phyloP scores from a whole-genome alignment of 1,140 invertebrate species.

The Daktulosphaira vitifoliae region DNA sequence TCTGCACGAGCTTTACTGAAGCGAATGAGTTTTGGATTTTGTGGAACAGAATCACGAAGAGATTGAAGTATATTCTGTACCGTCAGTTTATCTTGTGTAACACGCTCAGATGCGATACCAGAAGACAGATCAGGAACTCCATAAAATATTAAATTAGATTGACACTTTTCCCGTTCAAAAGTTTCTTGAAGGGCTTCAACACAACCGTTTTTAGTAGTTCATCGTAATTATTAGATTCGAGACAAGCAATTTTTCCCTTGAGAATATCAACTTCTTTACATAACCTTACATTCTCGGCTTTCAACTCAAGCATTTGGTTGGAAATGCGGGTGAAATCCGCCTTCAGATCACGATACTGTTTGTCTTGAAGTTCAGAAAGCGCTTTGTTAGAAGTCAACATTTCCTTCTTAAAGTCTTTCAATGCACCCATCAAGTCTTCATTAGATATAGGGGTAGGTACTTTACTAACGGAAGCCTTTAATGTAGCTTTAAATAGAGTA shows the following conservation, averaged over 20 bases:
- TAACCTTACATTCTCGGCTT: background rate
- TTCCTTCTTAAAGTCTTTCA: background rate
- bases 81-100: background rate
- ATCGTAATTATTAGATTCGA: background rate
- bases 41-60: background rate
- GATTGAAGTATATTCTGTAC: background rate
- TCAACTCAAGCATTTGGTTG: background rate
- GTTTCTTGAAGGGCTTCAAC: too few relatives aligned
- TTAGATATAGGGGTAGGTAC: background rate
- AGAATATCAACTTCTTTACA: background rate
- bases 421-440: slow-evolving; percentile 6
- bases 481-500: background rate
- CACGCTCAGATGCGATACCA: too few relatives aligned
- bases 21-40: background rate
- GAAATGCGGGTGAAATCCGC: background rate
- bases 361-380: background rate
- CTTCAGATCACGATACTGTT: background rate
- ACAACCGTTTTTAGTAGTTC: background rate
- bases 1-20: background rate
- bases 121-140: too few relatives aligned
- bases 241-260: background rate
- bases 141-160: too few relatives aligned
- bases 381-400: slow-evolving; percentile 1
- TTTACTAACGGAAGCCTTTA: background rate
- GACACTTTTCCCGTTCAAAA: too few relatives aligned